These are phyloP conservation scores for Alethe diademata DNA, from an alignment of 2,113 vertebrate genomes.

Conservation along the genomic window DNA sequence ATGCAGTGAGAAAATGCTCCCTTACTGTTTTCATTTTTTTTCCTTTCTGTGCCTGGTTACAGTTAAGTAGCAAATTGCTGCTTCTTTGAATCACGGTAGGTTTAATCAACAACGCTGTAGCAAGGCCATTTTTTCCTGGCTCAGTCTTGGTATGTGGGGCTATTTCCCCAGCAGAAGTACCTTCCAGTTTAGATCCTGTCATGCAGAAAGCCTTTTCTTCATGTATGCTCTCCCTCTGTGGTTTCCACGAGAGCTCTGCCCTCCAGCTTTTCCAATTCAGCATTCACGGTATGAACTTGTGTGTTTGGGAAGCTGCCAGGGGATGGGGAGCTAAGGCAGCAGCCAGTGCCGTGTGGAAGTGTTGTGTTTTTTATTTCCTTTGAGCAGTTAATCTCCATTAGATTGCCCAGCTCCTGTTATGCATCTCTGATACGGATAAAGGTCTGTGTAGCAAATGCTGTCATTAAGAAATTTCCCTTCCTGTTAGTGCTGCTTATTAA, in stretches of 20 bases:
- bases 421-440: slow-evolving; percentile 25
- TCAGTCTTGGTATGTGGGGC: not conserved
- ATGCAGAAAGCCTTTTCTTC: slow-evolving; percentile 50
- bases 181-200: slow-evolving; percentile 47
- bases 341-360: not conserved
- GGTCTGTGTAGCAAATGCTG: slow-evolving; percentile 1
- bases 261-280: slow-evolving; percentile 62
- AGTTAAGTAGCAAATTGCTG: slow-evolving; percentile 15
- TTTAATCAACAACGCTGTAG: slow-evolving; percentile 26
- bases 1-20: not conserved
- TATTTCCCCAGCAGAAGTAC: slow-evolving; percentile 46
- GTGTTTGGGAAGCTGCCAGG: slow-evolving; percentile 47
- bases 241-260: slow-evolving; percentile 27
- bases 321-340: slow-evolving; percentile 33
- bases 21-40: not conserved
- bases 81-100: not conserved
- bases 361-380: slow-evolving; percentile 38
- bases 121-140: not conserved
- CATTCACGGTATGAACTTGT: slow-evolving; percentile 38
- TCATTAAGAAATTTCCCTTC: slow-evolving; percentile 50
- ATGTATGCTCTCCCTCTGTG: slow-evolving; percentile 26
- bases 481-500: not conserved
- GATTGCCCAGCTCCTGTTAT: slow-evolving; percentile 45
- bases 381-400: slow-evolving; percentile 60
- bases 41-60: not conserved